Conservation (phyloP, 1,140 invertebrate genomes). For the Eumeta japonica region DNA sequence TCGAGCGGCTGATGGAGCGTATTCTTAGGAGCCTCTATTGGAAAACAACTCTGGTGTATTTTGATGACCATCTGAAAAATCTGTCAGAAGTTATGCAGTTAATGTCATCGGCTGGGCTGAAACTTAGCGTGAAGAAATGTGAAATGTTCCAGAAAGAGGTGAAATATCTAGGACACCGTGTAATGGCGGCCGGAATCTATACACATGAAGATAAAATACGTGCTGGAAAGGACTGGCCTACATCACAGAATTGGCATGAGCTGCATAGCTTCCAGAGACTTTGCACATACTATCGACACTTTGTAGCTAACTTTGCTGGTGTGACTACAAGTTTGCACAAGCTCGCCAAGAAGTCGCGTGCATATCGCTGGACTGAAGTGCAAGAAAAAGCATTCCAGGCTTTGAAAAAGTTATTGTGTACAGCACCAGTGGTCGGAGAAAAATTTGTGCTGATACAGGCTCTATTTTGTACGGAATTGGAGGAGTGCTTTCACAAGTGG, state of each 20-base stretch:
- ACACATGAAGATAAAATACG: too few species aligned
- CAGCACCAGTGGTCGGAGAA: conserved; percentile 18
- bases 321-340: conserved; percentile 24
- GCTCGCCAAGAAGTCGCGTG: conserved; percentile 19
- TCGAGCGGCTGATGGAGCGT: conserved; percentile 14
- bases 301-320: conserved; percentile 22
- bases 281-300: conserved; percentile 26
- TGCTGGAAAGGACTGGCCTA: conserved; percentile 13
- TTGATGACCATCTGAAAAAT: conserved; percentile 9
- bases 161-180: not conserved
- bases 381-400: not conserved
- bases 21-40: conserved; percentile 16
- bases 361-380: conserved; percentile 4
- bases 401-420: not conserved
- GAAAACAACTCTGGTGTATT: conserved; percentile 24
- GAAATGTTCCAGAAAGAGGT: not conserved
- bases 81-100: not conserved
- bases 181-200: not conserved
- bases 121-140: too few species aligned
- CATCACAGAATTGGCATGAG: conserved; percentile 20
- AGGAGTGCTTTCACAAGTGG: conserved; percentile 21
- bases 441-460: conserved; percentile 30
- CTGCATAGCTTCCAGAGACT: conserved; percentile 24
- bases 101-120: not conserved
- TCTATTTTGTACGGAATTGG: conserved; percentile 26